Evolutionary conservation across 2,797 vertebrate species (phyloP), one percentile per base, ranked within the genome.

Genomic region (Potorous gilbertii): DNA sequence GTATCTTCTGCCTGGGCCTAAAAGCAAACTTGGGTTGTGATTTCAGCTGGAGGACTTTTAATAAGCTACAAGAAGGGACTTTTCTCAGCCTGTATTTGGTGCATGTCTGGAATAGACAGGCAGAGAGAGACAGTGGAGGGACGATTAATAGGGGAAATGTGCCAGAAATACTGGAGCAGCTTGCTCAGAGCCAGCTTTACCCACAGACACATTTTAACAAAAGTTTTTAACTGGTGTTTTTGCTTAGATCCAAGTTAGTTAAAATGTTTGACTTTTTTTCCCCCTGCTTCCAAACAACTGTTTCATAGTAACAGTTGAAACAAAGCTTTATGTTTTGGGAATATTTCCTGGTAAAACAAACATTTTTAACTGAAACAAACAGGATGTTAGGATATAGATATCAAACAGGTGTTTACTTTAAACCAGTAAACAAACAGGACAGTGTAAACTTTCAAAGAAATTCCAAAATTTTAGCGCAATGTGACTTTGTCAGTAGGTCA

Each of bases 361-460:
- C 91, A 91, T 93, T 95, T 97, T 93, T 93, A 96, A 27, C 6
- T 31, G 92, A 96, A 98, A 96, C 95, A 97, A 95, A 96, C 31
- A 87, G 40, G 40, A 87, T 11, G 21, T 87, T 87, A 11, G 21
- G 8, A 46, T 87, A 50, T 94, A 56, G 94, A 93, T 95, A 66
- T 90, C 95, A 90, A 93, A 94, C 40, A 96, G 94, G 94, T 94
- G 92, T 96, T 96, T 89, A 90, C 74, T 97, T 93, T 93, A 95
- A 94, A 90, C 95, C 94, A 54, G 54, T 94, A 56, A 55, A n/a
- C 87, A 95, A 94, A 92, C 94, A 95, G 87, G 29, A 56, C 34
- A 92, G 54, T 90, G 94, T 11, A 87, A 87, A 87, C 40, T 87
- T 87, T 46, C 40, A 27, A 50, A 13, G 21, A 87, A 87, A 87